phyloP scores from a whole-genome alignment of 2,888 invertebrate species.

The Itoplectis maculator region DNA sequence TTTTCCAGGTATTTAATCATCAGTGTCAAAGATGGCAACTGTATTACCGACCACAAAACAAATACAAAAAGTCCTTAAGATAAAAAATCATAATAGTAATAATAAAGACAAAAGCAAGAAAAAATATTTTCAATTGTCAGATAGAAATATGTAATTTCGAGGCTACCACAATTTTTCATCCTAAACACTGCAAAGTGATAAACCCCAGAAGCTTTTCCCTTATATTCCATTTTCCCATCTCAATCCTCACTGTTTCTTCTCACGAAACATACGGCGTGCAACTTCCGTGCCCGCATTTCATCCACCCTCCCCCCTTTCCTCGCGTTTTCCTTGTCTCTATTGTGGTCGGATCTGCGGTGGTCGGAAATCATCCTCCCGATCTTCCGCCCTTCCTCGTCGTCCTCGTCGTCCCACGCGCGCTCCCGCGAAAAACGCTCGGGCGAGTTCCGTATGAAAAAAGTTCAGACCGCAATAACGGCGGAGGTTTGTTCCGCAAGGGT shows the following conservation, averaged over 20 bases:
- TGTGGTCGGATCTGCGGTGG: slow-evolving; percentile 18
- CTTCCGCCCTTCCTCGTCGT: slow-evolving; percentile 27
- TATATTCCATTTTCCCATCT: neutral
- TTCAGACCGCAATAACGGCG: slow-evolving; percentile 57
- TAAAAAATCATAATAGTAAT: no score
- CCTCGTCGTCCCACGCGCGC: slow-evolving; percentile 1
- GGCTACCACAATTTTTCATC: neutral
- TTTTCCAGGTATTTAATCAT: no score
- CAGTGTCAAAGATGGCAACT: neutral
- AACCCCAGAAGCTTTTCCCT: neutral
- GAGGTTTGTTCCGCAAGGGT: slow-evolving; percentile 18
- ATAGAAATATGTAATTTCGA: neutral
- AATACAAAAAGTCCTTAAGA: neutral
- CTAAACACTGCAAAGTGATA: neutral
- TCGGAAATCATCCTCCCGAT: slow-evolving; percentile 23
- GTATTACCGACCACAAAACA: neutral
- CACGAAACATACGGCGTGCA: slow-evolving; percentile 2
- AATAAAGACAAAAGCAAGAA: no score
- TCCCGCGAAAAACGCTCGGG: slow-evolving; percentile 20
- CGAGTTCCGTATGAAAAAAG: slow-evolving; percentile 54
- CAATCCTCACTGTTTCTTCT: neutral
- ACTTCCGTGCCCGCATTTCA: slow-evolving; percentile 16
- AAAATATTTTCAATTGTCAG: no score
- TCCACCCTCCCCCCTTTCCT: no score
- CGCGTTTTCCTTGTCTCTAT: neutral